phyloP scores from a whole-genome alignment of 2,113 vertebrate genomes.

The Coptodon bakossiorum region DNA sequence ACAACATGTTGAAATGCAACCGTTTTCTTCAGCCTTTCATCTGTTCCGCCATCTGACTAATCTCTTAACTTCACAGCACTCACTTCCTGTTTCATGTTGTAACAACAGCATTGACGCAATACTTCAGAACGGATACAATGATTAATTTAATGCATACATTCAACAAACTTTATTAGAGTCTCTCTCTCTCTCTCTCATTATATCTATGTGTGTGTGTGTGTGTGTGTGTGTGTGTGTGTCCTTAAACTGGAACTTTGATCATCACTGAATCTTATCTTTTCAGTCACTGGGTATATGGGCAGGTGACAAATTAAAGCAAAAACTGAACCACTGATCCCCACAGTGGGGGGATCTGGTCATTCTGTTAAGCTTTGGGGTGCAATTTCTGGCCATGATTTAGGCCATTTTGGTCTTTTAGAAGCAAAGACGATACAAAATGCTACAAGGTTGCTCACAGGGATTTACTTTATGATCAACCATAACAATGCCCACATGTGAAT shows the following conservation, averaged over 20 bases:
- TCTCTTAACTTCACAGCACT: background rate
- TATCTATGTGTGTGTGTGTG: no score
- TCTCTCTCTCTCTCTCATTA: background rate
- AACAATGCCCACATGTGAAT: background rate
- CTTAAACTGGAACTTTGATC: background rate
- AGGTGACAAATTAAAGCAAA: background rate
- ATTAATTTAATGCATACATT: background rate
- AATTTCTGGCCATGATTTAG: background rate
- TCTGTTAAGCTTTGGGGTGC: background rate
- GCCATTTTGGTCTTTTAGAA: background rate
- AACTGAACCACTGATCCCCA: no score
- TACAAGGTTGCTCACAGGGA: background rate
- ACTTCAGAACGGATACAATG: background rate
- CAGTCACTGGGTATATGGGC: background rate
- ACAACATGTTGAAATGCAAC: background rate
- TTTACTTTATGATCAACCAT: background rate
- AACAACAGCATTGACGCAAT: background rate
- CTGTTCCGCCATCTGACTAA: background rate
- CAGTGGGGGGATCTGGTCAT: background rate
- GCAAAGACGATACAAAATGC: background rate
- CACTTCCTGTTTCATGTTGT: background rate
- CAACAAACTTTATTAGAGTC: background rate
- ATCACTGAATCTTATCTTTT: background rate
- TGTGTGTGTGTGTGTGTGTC: no score
- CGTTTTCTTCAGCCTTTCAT: rapidly evolving